Conservation (phyloP, 2,888 invertebrate genomes). For the Lepidonotus clava region DNA sequence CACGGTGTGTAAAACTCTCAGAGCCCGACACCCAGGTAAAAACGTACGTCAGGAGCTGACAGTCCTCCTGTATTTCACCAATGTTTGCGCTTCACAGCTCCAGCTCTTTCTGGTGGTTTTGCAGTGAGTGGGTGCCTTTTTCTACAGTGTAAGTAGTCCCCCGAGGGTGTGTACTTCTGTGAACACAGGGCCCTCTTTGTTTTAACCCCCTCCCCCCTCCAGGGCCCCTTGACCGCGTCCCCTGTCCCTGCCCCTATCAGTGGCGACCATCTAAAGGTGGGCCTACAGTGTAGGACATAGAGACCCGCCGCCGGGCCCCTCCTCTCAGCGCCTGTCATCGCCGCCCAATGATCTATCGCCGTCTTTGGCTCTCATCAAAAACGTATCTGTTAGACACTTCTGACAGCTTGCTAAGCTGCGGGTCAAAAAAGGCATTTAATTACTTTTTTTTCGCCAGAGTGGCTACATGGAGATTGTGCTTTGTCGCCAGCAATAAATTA, state of each 20-base stretch:
- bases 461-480: neutral
- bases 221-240: neutral
- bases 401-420: neutral
- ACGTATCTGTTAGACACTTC: neutral
- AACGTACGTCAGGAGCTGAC: no score
- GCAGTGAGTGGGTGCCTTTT: neutral
- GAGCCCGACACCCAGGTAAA: no score
- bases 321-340: conserved; percentile 5
- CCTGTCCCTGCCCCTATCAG: neutral
- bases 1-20: no score
- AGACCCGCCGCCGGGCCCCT: neutral
- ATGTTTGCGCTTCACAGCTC: no score
- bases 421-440: conserved; percentile 14
- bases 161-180: no score
- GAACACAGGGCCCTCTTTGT: neutral
- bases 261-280: neutral
- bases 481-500: conserved; percentile 37
- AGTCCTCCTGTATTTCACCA: no score
- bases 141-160: neutral
- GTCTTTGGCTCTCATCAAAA: conserved; percentile 2
- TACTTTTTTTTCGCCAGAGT: conserved; percentile 28
- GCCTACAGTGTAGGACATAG: neutral
- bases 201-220: neutral
- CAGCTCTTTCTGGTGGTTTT: no score
- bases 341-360: conserved; percentile 11